Conservation (phyloP, 2,113 vertebrate genomes). For the Canis aureus region DNA sequence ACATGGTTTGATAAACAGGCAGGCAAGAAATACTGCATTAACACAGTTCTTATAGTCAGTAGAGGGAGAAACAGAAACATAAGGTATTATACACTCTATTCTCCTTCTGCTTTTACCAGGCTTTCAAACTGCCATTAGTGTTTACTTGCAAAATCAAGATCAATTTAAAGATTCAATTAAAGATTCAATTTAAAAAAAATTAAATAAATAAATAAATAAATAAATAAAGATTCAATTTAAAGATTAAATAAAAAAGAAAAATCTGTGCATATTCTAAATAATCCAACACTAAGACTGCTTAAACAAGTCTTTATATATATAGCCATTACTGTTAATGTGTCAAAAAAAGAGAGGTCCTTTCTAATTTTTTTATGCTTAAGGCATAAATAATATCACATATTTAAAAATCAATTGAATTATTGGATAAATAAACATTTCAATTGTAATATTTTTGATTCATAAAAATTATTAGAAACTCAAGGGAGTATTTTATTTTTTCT, state of each 20-base stretch:
- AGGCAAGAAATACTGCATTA: constrained; percentile 58
- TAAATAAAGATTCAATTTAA: background rate
- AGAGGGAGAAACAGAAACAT: constrained; percentile 17
- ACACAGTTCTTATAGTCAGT: constrained; percentile 23
- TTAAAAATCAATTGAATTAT: background rate
- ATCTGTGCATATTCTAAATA: background rate
- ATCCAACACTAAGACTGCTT: background rate
- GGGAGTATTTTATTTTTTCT: background rate
- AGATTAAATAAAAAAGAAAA: constrained; percentile 51
- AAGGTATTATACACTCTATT: background rate
- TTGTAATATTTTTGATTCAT: background rate
- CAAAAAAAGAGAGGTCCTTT: background rate
- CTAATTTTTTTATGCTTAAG: background rate
- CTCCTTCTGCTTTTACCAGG: background rate
- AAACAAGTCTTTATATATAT: background rate
- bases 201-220: background rate
- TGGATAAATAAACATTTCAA: background rate
- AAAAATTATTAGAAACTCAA: constrained; percentile 28
- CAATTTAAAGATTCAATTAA: background rate
- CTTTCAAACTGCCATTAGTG: constrained; percentile 23
- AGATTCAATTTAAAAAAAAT: background rate
- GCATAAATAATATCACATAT: background rate
- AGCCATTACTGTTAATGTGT: background rate
- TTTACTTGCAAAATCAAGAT: background rate
- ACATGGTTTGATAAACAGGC: constrained; percentile 66